These are phyloP conservation scores for Oryzias melastigma DNA, from an alignment of 2,113 vertebrate genomes.

Conservation along the genomic window DNA sequence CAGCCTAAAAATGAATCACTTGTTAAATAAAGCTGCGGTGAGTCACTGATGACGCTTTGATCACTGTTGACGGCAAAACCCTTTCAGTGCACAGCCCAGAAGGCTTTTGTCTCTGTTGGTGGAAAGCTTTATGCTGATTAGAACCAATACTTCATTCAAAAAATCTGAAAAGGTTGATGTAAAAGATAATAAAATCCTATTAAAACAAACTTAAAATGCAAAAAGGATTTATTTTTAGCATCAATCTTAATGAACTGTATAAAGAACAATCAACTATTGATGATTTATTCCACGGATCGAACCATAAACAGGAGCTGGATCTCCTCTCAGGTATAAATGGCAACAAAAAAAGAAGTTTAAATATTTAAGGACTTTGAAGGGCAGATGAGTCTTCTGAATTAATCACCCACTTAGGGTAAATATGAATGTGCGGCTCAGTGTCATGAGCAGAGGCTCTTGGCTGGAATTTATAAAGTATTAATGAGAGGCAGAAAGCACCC, in stretches of 20 bases:
- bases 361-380: slow-evolving; percentile 80
- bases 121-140: not conserved
- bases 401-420: slow-evolving; percentile 72
- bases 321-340: slow-evolving; percentile 31
- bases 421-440: slow-evolving; percentile 64
- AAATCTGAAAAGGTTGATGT: slow-evolving; percentile 8
- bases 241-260: too few relatives aligned
- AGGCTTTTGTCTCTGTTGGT: not conserved
- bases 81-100: not conserved
- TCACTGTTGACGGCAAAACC: not conserved
- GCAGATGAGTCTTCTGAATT: slow-evolving; percentile 75
- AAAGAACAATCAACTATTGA: not conserved
- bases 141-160: not conserved
- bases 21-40: slow-evolving; percentile 11
- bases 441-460: slow-evolving; percentile 50
- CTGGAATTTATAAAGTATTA: slow-evolving; percentile 70
- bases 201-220: too few relatives aligned
- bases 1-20: slow-evolving; percentile 19
- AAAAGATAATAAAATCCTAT: too few relatives aligned
- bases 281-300: slow-evolving; percentile 57
- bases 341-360: slow-evolving; percentile 59
- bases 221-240: too few relatives aligned
- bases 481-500: slow-evolving; percentile 45
- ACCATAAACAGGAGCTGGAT: slow-evolving; percentile 27
- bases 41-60: slow-evolving; percentile 1